Evolutionary conservation across 2,888 invertebrate genomes (phyloP), one percentile per base, ranked within the genome.

Genomic region (Pomacea canaliculata): DNA sequence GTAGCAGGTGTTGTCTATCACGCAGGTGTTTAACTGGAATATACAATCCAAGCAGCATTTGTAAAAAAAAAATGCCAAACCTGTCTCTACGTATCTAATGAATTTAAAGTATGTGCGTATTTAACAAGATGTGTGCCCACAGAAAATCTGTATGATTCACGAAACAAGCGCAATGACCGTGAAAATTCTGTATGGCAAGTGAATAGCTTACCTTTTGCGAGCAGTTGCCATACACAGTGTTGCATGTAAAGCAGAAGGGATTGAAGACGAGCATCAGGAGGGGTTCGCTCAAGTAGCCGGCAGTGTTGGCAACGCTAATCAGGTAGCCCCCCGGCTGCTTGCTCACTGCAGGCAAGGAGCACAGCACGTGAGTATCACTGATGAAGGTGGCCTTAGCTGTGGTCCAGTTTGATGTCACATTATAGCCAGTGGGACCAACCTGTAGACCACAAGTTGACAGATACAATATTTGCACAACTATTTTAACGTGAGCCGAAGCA

Each of bases 1-100:
- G 73, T 80, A 85, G 71, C 86, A 86, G 23, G 70, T 67, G 0
- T 78, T 80, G 23, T 80, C 79, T 62, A 86, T 85, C 49, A 79
- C 76, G 76, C 86, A 86, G 0, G 79, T 81, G 49, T 79, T 71
- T 56, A 59, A 69, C 85, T 85, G 60, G 10, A 77, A 80, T 62
- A 46, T 65, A 60, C 5, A 37, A 37, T 37, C 37, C 37, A 37
- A 5, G 4, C 37, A 37, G 37, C 4, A 37, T 37, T 37, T 37
- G 37, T 37, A 37, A 37, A 3, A 37, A 5, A 37, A 37, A 37
- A 37, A 37, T 37, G 37, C 37, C 37, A 37, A 0, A 37, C 37
- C 5, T 37, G 37, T 37, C 37, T 37, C 3, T 37, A 37, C 5
- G 37, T 37, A 37, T 37, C 37, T 37, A 3, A 37, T 37, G 37